Conservation (phyloP, 1,140 invertebrate species). For the Macrostomum lignano region DNA sequence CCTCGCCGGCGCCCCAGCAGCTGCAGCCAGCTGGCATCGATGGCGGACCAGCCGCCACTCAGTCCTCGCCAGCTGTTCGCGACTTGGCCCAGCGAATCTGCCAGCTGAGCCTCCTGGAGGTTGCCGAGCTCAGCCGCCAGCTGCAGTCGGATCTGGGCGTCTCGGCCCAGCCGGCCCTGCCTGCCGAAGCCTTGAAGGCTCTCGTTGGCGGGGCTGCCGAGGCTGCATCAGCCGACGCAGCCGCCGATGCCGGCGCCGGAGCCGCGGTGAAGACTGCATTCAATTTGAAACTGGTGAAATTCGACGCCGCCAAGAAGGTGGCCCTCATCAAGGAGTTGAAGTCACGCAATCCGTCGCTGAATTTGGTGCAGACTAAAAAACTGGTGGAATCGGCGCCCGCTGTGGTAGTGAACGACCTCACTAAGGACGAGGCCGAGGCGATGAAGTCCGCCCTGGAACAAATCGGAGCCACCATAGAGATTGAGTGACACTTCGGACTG, state of each 20-base stretch:
- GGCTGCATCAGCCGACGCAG: slow-evolving; percentile 8
- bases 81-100: too few relatives aligned
- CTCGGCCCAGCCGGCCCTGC: background rate
- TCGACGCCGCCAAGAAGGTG: slow-evolving; percentile 75
- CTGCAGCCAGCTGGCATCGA: too few relatives aligned
- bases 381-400: slow-evolving; percentile 74
- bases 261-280: slow-evolving; percentile 36
- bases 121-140: slow-evolving; percentile 45
- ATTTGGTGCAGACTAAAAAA: slow-evolving; percentile 86
- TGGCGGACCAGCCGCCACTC: too few relatives aligned
- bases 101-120: slow-evolving; percentile 53
- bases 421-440: slow-evolving; percentile 78
- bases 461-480: too few relatives aligned
- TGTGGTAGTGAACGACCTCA: slow-evolving; percentile 54
- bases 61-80: too few relatives aligned
- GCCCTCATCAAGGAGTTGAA: slow-evolving; percentile 83
- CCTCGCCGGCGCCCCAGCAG: too few relatives aligned
- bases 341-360: slow-evolving; percentile 56
- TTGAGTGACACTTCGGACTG: too few relatives aligned
- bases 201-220: background rate
- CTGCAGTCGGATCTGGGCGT: slow-evolving; percentile 15
- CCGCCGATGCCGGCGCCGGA: slow-evolving; percentile 31
- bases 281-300: slow-evolving; percentile 55
- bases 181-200: background rate
- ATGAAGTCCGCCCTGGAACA: too few relatives aligned